These are phyloP conservation scores for Paratilapia polleni DNA, from an alignment of 2,113 vertebrate genomes.

Conservation along the genomic window DNA sequence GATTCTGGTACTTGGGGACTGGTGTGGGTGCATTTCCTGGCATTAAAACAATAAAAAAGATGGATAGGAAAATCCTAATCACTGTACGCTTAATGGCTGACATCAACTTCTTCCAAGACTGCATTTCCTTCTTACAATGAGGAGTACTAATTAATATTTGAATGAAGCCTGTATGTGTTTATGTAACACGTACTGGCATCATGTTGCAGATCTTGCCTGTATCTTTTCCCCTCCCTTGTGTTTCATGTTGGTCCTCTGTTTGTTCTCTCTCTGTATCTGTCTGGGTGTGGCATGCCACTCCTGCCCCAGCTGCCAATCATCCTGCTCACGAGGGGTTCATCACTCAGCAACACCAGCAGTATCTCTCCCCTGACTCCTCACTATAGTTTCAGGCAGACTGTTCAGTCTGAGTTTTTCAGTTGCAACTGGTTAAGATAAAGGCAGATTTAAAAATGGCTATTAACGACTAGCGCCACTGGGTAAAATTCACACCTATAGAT, in stretches of 20 bases:
- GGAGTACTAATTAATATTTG: neutral
- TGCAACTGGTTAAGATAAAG: neutral
- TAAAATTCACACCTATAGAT: neutral
- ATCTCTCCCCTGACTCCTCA: neutral
- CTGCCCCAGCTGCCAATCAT: neutral
- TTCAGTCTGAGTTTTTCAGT: neutral
- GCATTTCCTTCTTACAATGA: conserved; percentile 9
- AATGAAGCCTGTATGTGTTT: neutral
- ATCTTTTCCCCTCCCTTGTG: neutral
- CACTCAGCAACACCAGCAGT: neutral
- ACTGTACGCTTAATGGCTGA: conserved; percentile 36
- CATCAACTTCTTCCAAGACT: conserved; percentile 27
- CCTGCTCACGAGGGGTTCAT: neutral
- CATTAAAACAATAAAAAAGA: conserved; percentile 58
- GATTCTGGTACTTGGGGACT: conserved; percentile 8
- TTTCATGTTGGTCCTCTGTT: neutral
- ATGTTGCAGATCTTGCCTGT: conserved; percentile 4
- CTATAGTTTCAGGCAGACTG: neutral
- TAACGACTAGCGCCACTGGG: neutral
- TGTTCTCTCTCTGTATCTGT: neutral
- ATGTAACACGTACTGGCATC: neutral
- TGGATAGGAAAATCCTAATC: conserved; percentile 35
- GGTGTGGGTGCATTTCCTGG: conserved; percentile 54
- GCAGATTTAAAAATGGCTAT: neutral
- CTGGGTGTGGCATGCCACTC: neutral